A percentile compares a stretch with the other conserved stretches of the same genome.
Evolutionary conservation across 2,888 invertebrate genomes (phyloP).

Genomic region (Scotopteryx bipunctaria): DNA sequence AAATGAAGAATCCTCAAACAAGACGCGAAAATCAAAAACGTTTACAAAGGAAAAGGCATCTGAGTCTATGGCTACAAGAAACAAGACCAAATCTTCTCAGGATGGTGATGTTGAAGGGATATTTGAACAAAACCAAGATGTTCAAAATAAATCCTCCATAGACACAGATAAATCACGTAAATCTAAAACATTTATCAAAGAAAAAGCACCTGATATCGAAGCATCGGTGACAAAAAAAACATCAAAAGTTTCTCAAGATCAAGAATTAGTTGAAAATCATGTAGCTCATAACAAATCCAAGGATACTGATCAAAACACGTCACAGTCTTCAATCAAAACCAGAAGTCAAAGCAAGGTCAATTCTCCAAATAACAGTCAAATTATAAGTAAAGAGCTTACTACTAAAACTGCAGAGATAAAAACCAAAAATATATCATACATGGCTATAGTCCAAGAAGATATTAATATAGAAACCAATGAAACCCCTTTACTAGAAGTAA

Average conservation of each 20-base stretch:
- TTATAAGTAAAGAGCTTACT: not conserved
- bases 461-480: constrained; percentile 2
- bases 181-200: constrained; percentile 20
- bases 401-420: not conserved
- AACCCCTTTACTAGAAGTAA: constrained; percentile 1
- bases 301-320: constrained; percentile 19
- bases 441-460: constrained; percentile 1
- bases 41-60: constrained; percentile 10
- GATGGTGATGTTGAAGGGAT: constrained; percentile 5
- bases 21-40: constrained; percentile 12
- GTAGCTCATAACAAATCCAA: not conserved
- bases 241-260: constrained; percentile 2
- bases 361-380: constrained; percentile 9
- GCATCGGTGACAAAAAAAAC: constrained; percentile 1
- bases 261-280: not conserved
- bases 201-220: constrained; percentile 6
- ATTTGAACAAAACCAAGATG: constrained; percentile 3
- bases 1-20: not conserved
- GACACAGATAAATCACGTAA: constrained; percentile 13
- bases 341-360: constrained; percentile 13
- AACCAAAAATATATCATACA: constrained; percentile 9
- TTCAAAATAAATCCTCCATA: not conserved
- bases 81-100: constrained; percentile 1
- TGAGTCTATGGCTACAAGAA: not conserved
- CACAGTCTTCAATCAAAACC: constrained; percentile 20